These are phyloP conservation scores for Bimastos eiseni DNA, from an alignment of 2,888 invertebrate species.

Conservation along the genomic window DNA sequence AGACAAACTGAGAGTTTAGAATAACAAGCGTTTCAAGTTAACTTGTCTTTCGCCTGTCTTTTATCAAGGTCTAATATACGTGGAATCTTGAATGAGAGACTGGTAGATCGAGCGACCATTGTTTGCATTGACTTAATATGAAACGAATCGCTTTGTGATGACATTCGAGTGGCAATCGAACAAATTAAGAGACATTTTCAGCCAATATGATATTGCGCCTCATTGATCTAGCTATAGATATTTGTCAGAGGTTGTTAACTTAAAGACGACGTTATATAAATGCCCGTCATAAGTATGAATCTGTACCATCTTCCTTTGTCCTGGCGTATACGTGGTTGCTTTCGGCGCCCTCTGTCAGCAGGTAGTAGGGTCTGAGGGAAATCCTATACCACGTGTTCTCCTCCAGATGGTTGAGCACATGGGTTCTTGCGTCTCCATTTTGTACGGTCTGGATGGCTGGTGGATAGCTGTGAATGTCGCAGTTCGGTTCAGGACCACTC, in stretches of 20 bases:
- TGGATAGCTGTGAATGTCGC: slow-evolving; percentile 58
- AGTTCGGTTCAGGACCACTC: slow-evolving; percentile 61
- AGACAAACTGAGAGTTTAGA: no score
- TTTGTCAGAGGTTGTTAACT: background rate
- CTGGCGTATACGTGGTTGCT: slow-evolving; percentile 80
- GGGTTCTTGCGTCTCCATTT: slow-evolving; percentile 43
- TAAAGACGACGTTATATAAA: background rate
- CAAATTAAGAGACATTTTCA: background rate
- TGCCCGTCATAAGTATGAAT: background rate
- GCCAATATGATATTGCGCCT: background rate
- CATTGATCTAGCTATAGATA: background rate
- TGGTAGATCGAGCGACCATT: no score
- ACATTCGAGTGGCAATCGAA: no score
- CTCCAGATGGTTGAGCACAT: slow-evolving; percentile 71
- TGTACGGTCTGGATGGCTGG: slow-evolving; percentile 73
- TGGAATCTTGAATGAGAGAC: no score
- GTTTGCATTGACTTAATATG: background rate
- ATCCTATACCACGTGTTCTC: slow-evolving; percentile 88
- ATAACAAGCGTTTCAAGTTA: no score
- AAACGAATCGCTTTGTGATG: background rate
- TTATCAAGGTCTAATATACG: no score
- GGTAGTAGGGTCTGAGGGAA: slow-evolving; percentile 87
- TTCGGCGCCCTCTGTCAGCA: slow-evolving; percentile 82
- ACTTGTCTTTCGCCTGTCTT: no score
- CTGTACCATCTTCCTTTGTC: slow-evolving; percentile 76